These are phyloP conservation scores for Aspidiotus destructor DNA, from an alignment of 2,888 invertebrate species.

Conservation along the genomic window DNA sequence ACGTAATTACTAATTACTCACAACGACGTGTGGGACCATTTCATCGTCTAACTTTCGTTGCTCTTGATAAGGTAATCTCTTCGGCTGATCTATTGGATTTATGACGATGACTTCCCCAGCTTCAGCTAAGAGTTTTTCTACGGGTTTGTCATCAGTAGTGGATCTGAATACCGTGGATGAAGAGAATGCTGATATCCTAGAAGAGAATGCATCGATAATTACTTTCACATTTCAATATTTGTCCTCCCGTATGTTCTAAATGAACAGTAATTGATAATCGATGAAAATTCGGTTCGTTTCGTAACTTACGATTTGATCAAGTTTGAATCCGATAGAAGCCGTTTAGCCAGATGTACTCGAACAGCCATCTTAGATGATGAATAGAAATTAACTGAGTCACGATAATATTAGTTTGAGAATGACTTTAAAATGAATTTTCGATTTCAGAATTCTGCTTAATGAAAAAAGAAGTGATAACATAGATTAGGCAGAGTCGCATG, in stretches of 20 bases:
- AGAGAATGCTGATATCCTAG: not conserved
- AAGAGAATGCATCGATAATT: no score
- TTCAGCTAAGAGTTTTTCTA: not conserved
- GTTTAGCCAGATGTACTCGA: not conserved
- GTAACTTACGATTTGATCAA: not conserved
- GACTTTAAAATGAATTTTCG: no score
- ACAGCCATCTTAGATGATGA: not conserved
- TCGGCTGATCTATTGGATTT: not conserved
- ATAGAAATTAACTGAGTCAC: no score
- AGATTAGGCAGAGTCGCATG: no score
- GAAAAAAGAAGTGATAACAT: no score
- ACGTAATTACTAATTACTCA: not conserved
- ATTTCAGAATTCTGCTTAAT: no score
- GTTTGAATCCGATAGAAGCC: not conserved
- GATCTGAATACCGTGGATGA: not conserved
- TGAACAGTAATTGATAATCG: no score
- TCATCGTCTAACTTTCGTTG: not conserved
- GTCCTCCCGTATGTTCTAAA: not conserved
- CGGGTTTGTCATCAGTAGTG: not conserved
- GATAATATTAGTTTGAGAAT: no score
- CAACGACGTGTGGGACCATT: not conserved
- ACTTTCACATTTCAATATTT: no score
- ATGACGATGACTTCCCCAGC: not conserved
- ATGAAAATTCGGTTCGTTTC: not conserved
- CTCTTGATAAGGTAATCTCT: not conserved